These are phyloP conservation scores for Acrobasis consociella DNA, from an alignment of 2,888 invertebrate species.

Conservation along the genomic window DNA sequence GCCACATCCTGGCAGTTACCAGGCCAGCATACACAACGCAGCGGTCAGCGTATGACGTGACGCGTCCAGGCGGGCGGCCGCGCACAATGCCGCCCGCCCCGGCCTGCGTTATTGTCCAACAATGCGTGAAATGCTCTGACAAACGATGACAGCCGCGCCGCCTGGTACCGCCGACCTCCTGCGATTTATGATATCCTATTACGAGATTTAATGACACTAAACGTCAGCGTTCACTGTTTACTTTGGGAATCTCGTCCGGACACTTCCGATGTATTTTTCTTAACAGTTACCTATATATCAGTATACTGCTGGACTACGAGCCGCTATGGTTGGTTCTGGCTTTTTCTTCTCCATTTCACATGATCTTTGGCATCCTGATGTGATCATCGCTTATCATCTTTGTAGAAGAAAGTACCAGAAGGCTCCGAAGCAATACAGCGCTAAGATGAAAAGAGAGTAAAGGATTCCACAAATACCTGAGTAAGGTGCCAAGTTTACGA, in stretches of 20 bases:
- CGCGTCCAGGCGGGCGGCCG: slow-evolving; percentile 54
- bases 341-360: too few species aligned
- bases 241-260: slow-evolving; percentile 46
- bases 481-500: slow-evolving; percentile 33
- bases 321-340: too few species aligned
- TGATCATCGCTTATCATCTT: too few species aligned
- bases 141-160: slow-evolving; percentile 81
- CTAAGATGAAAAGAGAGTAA: too few species aligned
- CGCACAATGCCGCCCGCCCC: slow-evolving; percentile 62
- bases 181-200: slow-evolving; percentile 82
- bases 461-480: slow-evolving; percentile 23
- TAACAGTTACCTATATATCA: too few species aligned
- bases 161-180: slow-evolving; percentile 72
- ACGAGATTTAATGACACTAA: slow-evolving; percentile 81
- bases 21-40: slow-evolving; percentile 39
- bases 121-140: slow-evolving; percentile 83
- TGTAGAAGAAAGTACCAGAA: too few species aligned
- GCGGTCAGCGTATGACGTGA: slow-evolving; percentile 52
- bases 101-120: slow-evolving; percentile 80
- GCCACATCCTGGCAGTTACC: slow-evolving; percentile 30
- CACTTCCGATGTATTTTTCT: too few species aligned
- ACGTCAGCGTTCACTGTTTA: slow-evolving; percentile 67
- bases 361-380: too few species aligned
- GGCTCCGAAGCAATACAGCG: too few species aligned
- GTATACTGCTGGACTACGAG: too few species aligned